Base-by-base conservation (phyloP, 1,140 invertebrate genomes). In the Ostrea denselamellosa region DNA sequence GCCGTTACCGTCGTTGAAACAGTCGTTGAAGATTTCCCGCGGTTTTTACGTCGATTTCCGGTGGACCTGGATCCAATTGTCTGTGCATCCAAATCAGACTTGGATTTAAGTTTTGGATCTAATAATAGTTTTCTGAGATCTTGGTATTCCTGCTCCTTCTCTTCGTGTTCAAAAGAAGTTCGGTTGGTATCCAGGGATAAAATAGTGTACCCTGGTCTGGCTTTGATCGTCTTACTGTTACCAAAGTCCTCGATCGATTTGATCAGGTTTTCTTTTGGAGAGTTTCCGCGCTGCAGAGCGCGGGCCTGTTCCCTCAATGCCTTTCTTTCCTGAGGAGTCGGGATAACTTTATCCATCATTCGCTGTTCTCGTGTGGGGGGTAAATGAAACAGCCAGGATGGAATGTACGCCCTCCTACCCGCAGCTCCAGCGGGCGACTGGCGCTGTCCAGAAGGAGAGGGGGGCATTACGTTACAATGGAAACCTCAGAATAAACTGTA, bases 131-230 rank as follows among this genome's bases (percentile, higher is more conserved):
- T 85, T 34, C 83, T 22, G 17, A 85, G 25, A 58, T 85, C 83
- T 58, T 85, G 83, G 12, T 85, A 85, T 28, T 85, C 83, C 28
- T 85, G 83, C 17, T 85, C 83, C 22, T 54, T 85, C 34, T 85
- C 83, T 85, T 85, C 83, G 54, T 85, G 83, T 58, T 85, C 83
- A 25, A 85, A 85, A 8, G 83, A 56, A n/a, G 83, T 85, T 62
- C 56, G 58, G 3, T 62, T 85, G 9, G 53, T 85, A 62, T 85
- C 83, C 12, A 85, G 51, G 7, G 83, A 85, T 8, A 85, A 62
- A 19, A 85, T 62, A 8, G 83, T 58, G 54, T 85, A 85, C 8
- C 53, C 56, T 28, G 83, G 83, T 12, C 56, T 22, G 14, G 83
- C 83, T 28, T 62, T 56, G 28, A 85, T 85, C 7, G 51, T 62